These are phyloP conservation scores for Trachymyrmex cornetzi DNA, from an alignment of 1,140 invertebrate species.

Conservation along the genomic window DNA sequence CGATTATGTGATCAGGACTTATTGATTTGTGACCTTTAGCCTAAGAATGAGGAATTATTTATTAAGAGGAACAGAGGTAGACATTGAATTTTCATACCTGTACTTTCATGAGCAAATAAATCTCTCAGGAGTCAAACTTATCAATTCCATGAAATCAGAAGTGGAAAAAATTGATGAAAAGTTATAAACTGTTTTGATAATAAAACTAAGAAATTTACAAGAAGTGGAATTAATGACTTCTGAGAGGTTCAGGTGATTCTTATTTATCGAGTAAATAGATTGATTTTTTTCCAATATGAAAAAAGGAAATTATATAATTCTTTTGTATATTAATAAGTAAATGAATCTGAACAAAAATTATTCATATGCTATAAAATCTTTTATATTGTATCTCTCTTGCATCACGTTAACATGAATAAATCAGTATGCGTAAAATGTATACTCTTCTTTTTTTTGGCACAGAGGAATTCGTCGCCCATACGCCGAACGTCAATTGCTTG, in stretches of 20 bases:
- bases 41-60: not conserved
- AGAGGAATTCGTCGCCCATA: conserved; percentile 97
- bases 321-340: not conserved
- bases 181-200: not conserved
- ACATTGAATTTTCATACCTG: not conserved
- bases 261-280: not conserved
- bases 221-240: not conserved
- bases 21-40: not conserved
- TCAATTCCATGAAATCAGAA: not conserved
- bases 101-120: not conserved
- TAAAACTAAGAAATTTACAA: not conserved
- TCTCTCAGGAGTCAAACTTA: not conserved
- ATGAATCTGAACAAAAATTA: not conserved
- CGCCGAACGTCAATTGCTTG: conserved; percentile 95
- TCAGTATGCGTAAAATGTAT: not conserved
- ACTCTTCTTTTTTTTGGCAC: conserved; percentile 82
- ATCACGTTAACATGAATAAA: conserved; percentile 4
- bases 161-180: not conserved
- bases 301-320: not conserved
- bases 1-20: conserved; percentile 63
- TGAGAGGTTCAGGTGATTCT: not conserved
- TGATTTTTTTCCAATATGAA: not conserved
- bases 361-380: not conserved
- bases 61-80: not conserved
- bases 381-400: not conserved